Evolutionary conservation across 2,888 invertebrate species (phyloP).

Genomic region (Caenorhabditis angaria): DNA sequence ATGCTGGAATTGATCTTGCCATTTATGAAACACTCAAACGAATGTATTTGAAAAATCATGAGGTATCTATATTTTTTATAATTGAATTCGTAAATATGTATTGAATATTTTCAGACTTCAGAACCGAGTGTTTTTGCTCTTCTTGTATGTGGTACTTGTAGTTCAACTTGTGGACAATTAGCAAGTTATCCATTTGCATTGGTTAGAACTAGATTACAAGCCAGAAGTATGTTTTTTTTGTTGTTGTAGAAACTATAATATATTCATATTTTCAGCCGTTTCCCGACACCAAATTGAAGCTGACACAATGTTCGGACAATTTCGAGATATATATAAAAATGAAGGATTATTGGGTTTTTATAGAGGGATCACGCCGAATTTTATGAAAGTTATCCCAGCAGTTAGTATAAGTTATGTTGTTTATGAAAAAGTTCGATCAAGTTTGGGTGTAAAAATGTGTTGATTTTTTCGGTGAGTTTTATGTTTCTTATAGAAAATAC

Average conservation of each 20-base stretch:
- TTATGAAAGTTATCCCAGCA: conserved; percentile 93
- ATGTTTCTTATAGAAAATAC: too few relatives aligned
- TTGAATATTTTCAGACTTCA: neutral
- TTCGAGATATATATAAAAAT: conserved; percentile 80
- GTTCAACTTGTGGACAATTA: conserved; percentile 94
- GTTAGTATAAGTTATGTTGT: conserved; percentile 98
- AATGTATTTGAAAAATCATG: conserved; percentile 24
- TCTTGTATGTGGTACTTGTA: conserved; percentile 89
- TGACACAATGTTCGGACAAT: conserved; percentile 69
- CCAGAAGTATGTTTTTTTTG: conserved; percentile 73
- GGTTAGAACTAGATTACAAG: conserved; percentile 92
- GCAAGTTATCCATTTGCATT: conserved; percentile 96
- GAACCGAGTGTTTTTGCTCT: conserved; percentile 88
- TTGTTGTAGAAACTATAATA: neutral
- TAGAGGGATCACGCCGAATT: conserved; percentile 95
- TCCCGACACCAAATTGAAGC: conserved; percentile 52
- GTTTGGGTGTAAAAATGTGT: conserved; percentile 76
- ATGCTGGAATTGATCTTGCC: conserved; percentile 97
- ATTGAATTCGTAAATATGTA: conserved; percentile 5
- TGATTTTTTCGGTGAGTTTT: conserved; percentile 8
- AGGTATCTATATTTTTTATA: neutral
- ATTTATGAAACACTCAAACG: conserved; percentile 92
- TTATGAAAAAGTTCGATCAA: conserved; percentile 89
- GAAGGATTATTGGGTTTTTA: conserved; percentile 92
- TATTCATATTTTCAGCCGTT: conserved; percentile 12